Percentiles rank a stretch among this genome's conserved stretches.
These are phyloP conservation scores for Donacobius atricapilla DNA, from an alignment of 2,113 vertebrate genomes.

Conservation along the genomic window DNA sequence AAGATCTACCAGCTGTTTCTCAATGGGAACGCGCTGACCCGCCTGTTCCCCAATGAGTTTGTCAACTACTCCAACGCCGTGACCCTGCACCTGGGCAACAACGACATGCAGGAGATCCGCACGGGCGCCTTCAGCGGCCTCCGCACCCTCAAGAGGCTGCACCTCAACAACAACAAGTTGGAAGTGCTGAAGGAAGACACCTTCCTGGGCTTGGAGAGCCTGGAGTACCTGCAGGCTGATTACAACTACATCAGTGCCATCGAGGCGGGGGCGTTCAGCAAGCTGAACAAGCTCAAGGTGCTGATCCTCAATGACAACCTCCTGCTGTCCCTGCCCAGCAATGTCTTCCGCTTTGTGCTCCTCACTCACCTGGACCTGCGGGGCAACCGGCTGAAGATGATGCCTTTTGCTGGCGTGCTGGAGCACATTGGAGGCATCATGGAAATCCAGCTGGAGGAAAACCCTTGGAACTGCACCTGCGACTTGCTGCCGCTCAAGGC, in stretches of 20 bases:
- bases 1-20: slow-evolving; percentile 96
- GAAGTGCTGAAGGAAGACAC: slow-evolving; percentile 93
- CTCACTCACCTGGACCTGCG: slow-evolving; percentile 97
- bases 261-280: slow-evolving; percentile 91
- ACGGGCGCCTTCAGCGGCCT: slow-evolving; percentile 90
- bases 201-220: slow-evolving; percentile 89
- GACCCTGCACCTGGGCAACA: slow-evolving; percentile 95
- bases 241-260: slow-evolving; percentile 98
- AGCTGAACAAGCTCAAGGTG: slow-evolving; percentile 96
- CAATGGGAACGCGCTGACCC: slow-evolving; percentile 92
- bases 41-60: slow-evolving; percentile 90
- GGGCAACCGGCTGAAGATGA: slow-evolving; percentile 91
- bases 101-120: slow-evolving; percentile 93
- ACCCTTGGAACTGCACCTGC: slow-evolving; percentile 98
- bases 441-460: slow-evolving; percentile 98
- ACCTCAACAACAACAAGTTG: slow-evolving; percentile 97
- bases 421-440: slow-evolving; percentile 98
- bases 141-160: slow-evolving; percentile 89
- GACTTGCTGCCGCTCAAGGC: slow-evolving; percentile 93
- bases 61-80: slow-evolving; percentile 93
- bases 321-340: slow-evolving; percentile 89
- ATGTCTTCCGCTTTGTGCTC: slow-evolving; percentile 96
- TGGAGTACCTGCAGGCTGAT: slow-evolving; percentile 97
- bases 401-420: slow-evolving; percentile 94
- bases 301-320: slow-evolving; percentile 99